Conservation (phyloP, 2,797 vertebrate genomes). For the Melanotaenia parkinsoni region DNA sequence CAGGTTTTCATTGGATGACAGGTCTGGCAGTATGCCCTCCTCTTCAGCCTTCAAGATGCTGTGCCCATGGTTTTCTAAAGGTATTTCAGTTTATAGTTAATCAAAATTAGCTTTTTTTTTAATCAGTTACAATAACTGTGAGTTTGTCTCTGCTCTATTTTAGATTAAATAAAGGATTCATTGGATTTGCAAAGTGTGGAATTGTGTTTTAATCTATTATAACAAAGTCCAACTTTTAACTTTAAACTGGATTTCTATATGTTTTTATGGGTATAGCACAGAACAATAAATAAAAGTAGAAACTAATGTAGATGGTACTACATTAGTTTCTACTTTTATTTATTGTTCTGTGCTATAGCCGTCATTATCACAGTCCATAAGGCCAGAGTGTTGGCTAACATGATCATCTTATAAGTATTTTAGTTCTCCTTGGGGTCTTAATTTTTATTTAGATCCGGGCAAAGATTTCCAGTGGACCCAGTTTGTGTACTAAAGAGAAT, state of each 20-base stretch:
- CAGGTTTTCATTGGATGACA: background rate
- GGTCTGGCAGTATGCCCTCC: background rate
- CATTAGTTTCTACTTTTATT: too few species aligned
- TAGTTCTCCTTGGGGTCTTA: background rate
- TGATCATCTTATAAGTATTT: background rate
- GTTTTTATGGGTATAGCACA: background rate
- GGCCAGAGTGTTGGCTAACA: background rate
- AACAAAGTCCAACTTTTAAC: too few species aligned
- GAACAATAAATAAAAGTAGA: background rate
- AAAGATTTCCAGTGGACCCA: background rate
- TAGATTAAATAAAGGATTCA: background rate
- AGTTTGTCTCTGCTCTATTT: background rate
- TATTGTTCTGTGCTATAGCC: too few species aligned
- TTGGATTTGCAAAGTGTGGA: background rate
- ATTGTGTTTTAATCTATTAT: background rate
- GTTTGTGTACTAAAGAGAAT: background rate
- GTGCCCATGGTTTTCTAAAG: background rate
- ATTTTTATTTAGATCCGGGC: background rate
- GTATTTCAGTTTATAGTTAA: background rate
- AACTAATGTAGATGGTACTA: too few species aligned
- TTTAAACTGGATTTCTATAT: too few species aligned
- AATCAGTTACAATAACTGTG: background rate
- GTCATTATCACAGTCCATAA: background rate
- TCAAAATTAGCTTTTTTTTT: too few species aligned
- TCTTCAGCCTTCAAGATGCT: background rate